Evolutionary conservation across 1,140 invertebrate species (phyloP).

Genomic region (Drosophila quadrilineata): DNA sequence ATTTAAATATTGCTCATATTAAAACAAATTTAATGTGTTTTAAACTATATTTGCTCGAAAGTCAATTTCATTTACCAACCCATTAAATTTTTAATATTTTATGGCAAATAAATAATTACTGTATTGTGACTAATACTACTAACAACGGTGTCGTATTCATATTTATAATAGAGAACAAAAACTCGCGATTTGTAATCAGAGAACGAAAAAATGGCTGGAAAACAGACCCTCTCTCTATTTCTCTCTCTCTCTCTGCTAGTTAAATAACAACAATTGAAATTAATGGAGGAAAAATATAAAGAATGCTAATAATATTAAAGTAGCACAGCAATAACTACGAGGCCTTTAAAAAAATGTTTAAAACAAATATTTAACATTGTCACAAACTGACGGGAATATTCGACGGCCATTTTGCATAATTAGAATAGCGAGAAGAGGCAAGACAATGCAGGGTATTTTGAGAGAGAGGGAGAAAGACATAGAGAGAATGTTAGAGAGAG

Average conservation of each 20-base stretch:
- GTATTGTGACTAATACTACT: no score
- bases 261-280: slow-evolving; percentile 45
- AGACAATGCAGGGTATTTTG: no score
- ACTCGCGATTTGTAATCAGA: not conserved
- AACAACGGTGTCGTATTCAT: no score
- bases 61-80: no score
- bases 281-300: slow-evolving; percentile 31
- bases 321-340: not conserved
- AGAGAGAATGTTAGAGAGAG: not conserved
- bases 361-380: slow-evolving; percentile 27
- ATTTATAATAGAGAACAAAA: not conserved
- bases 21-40: no score
- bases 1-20: no score
- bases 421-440: not conserved
- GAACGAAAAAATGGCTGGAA: slow-evolving; percentile 30
- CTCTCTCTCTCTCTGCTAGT: no score
- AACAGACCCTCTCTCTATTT: no score
- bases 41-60: no score
- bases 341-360: slow-evolving; percentile 29
- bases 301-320: not conserved
- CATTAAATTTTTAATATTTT: no score
- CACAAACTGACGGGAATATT: slow-evolving; percentile 9
- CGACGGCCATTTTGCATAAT: slow-evolving; percentile 38
- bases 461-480: not conserved
- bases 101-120: no score